Percentiles rank a stretch among this genome's conserved stretches.
phyloP scores from a whole-genome alignment of 2,113 vertebrate genomes.

The Pyxicephalus adspersus region DNA sequence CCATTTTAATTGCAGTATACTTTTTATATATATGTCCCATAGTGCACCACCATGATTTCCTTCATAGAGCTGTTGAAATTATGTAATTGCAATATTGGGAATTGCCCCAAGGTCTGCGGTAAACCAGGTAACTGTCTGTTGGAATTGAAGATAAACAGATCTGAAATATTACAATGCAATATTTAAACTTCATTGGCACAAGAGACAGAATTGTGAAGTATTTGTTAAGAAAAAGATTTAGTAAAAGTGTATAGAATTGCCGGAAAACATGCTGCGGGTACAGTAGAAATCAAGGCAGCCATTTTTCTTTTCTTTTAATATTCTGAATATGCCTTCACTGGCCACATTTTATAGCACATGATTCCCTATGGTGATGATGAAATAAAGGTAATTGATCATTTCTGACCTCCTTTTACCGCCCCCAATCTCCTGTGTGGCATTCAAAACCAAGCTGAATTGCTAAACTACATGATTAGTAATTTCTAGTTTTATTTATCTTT shows the following conservation, averaged over 20 bases:
- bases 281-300: conserved; percentile 6
- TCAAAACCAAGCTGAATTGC: conserved; percentile 43
- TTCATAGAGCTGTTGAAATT: no score
- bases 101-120: no score
- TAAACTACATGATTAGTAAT: conserved; percentile 42
- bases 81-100: no score
- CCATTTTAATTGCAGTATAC: no score
- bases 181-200: neutral
- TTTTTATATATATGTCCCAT: no score
- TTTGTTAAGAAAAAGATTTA: neutral
- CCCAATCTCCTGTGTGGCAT: conserved; percentile 30
- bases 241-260: neutral
- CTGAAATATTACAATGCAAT: neutral
- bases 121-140: no score
- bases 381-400: conserved; percentile 56
- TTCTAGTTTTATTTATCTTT: conserved; percentile 30
- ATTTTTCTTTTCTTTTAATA: conserved; percentile 39
- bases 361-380: conserved; percentile 51
- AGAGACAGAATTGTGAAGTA: neutral
- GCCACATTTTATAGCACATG: conserved; percentile 29
- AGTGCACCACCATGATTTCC: no score
- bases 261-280: conserved; percentile 3
- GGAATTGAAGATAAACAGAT: no score
- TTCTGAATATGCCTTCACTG: conserved; percentile 27
- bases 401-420: conserved; percentile 50